Evolutionary conservation across 2,113 vertebrate genomes (phyloP), one percentile per base, ranked within the genome.

Genomic region (Plecotus auritus): DNA sequence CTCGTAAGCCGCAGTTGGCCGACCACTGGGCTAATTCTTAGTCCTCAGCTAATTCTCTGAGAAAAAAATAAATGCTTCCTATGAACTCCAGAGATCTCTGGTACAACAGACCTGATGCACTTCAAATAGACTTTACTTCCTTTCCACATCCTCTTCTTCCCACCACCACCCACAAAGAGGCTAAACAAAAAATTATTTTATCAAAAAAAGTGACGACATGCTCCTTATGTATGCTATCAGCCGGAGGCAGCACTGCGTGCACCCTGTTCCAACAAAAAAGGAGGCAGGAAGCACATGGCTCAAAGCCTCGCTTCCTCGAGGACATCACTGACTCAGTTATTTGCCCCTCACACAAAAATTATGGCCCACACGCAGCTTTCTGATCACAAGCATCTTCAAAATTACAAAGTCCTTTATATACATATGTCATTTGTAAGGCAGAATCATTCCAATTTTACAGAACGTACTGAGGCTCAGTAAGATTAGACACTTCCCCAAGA

Each of bases 1-100:
- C n/a, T n/a, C n/a, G n/a, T n/a, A n/a, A n/a, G n/a, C n/a, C n/a
- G n/a, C n/a, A n/a, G n/a, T n/a, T n/a, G n/a, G n/a, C n/a, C n/a
- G n/a, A n/a, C n/a, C n/a, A n/a, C n/a, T n/a, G n/a, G 94, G 67
- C 49, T 97, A 97, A 97, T 96, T 96, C 91, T 96, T 86, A 70
- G 49, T 95, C 78, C 92, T 98, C 93, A 97, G 96, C 94, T 96
- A 97, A 98, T 95, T 85, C 42, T 88, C 82, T 86, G 28, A 96
- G 93, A 69, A 95, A 83, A 90, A 97, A 97, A 30, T 84, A 97
- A 96, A 93, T 70, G 80, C 42, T 96, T 97, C 80, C 90, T 90
- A 91, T 95, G 96, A 97, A 95, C 82, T 94, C 88, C 74, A 95
- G 95, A 90, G 49, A 93, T 83, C n/a, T 91, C 51, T 42, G 61